These are phyloP conservation scores for Tupiocoris notatus DNA, from an alignment of 2,888 invertebrate genomes.

Conservation along the genomic window DNA sequence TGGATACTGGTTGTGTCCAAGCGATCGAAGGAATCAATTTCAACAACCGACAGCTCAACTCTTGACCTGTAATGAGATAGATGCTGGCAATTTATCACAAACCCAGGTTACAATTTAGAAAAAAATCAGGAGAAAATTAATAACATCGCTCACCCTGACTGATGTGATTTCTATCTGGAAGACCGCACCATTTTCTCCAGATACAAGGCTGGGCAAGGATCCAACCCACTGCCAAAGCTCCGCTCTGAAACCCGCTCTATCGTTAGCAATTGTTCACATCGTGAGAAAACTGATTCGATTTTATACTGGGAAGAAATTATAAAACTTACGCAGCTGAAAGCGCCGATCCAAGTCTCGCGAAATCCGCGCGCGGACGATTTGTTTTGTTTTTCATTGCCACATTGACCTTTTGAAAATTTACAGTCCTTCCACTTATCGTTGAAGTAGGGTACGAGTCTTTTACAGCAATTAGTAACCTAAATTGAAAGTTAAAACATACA, in stretches of 20 bases:
- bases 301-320: background rate
- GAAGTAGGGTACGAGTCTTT: constrained; percentile 1
- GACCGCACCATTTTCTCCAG: constrained; percentile 51
- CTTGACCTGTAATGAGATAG: background rate
- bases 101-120: no score
- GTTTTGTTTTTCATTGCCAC: constrained; percentile 18
- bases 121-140: no score
- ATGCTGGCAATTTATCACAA: no score
- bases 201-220: constrained; percentile 62
- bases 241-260: constrained; percentile 55
- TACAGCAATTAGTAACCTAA: background rate
- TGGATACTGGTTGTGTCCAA: constrained; percentile 22
- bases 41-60: background rate
- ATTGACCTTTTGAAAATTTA: constrained; percentile 3
- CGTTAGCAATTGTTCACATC: background rate
- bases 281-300: background rate
- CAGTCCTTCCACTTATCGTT: constrained; percentile 19
- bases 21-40: constrained; percentile 13
- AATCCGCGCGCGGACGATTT: constrained; percentile 3
- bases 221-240: constrained; percentile 64
- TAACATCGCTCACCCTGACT: no score
- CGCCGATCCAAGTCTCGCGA: constrained; percentile 39
- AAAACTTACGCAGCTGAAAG: constrained; percentile 44
- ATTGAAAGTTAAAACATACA: no score
- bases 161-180: background rate